phyloP scores from a whole-genome alignment of 2,888 invertebrate species.

The Sisyra terminalis region DNA sequence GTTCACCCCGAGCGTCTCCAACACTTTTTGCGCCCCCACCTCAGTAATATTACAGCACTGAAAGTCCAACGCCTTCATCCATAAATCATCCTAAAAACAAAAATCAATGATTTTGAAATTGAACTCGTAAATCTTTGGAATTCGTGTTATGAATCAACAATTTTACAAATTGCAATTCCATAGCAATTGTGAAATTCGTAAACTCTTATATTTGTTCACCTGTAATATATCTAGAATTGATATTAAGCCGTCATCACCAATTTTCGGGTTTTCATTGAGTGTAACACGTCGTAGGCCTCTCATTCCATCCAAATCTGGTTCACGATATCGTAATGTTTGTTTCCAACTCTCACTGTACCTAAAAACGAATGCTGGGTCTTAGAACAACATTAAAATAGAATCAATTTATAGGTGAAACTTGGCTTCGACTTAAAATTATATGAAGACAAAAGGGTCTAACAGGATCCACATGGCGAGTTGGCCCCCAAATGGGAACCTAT shows the following conservation, averaged over 20 bases:
- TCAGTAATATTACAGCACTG: constrained; percentile 61
- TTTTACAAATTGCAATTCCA: too few relatives aligned
- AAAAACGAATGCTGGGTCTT: too few relatives aligned
- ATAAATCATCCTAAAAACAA: constrained; percentile 48
- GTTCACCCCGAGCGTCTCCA: constrained; percentile 45
- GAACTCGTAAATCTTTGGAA: too few relatives aligned
- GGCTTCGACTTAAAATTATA: not conserved
- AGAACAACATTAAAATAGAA: too few relatives aligned
- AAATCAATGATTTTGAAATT: too few relatives aligned
- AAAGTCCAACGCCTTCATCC: constrained; percentile 65
- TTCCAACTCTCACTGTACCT: constrained; percentile 71
- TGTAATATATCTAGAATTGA: constrained; percentile 44
- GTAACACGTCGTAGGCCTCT: constrained; percentile 53
- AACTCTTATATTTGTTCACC: not conserved
- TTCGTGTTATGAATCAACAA: not conserved
- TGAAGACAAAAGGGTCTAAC: not conserved
- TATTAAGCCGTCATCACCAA: constrained; percentile 45
- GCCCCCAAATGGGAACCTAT: too few relatives aligned
- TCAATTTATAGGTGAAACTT: too few relatives aligned
- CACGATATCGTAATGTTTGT: constrained; percentile 58
- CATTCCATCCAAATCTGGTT: constrained; percentile 55
- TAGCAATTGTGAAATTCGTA: not conserved
- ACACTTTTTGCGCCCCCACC: constrained; percentile 32
- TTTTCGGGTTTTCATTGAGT: constrained; percentile 47
- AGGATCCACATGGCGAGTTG: too few relatives aligned